Conservation (phyloP, 2,888 invertebrate species). For the Nebria salina region DNA sequence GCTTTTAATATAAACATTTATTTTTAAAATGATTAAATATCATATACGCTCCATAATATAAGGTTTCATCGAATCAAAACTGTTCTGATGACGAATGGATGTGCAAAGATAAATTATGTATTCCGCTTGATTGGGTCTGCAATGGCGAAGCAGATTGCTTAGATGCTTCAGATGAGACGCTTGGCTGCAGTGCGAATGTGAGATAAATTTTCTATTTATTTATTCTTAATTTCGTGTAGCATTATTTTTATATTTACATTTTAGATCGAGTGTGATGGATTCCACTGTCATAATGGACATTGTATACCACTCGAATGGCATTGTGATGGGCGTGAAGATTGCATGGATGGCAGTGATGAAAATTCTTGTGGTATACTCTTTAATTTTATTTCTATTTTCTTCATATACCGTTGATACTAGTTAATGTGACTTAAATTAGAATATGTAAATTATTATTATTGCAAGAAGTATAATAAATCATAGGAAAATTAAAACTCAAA, state of each 20-base stretch:
- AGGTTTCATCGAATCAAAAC: slow-evolving; percentile 19
- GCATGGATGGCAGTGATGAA: slow-evolving; percentile 68
- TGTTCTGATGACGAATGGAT: slow-evolving; percentile 43
- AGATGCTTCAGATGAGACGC: slow-evolving; percentile 61
- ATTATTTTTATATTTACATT: slow-evolving; percentile 14
- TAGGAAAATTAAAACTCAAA: too few relatives aligned
- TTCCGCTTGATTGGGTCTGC: slow-evolving; percentile 58
- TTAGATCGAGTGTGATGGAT: slow-evolving; percentile 67
- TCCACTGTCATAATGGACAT: slow-evolving; percentile 68
- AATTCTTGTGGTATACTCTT: slow-evolving; percentile 62
- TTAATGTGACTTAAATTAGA: not conserved
- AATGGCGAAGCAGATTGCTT: slow-evolving; percentile 60
- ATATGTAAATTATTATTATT: too few relatives aligned
- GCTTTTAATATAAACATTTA: too few relatives aligned
- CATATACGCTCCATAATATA: not conserved
- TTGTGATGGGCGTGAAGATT: slow-evolving; percentile 69
- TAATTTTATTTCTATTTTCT: slow-evolving; percentile 3
- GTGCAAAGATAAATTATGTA: slow-evolving; percentile 53
- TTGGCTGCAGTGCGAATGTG: slow-evolving; percentile 60
- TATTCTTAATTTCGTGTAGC: not conserved
- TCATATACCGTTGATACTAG: slow-evolving; percentile 9
- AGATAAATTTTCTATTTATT: not conserved
- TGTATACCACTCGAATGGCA: slow-evolving; percentile 66
- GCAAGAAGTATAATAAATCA: too few relatives aligned
- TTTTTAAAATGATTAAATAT: too few relatives aligned